phyloP scores from a whole-genome alignment of 2,888 invertebrate species.

The Scaptomyza parva region DNA sequence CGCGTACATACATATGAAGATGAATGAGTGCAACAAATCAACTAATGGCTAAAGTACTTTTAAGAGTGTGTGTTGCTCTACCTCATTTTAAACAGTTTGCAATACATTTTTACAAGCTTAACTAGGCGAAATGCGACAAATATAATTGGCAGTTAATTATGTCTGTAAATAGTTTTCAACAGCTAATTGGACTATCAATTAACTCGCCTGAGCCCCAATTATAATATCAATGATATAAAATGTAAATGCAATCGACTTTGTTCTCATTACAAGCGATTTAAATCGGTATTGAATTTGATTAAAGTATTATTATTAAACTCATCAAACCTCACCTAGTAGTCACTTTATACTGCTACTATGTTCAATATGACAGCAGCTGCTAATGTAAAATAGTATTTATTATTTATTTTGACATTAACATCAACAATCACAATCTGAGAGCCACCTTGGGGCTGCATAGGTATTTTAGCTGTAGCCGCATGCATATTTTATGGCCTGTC shows the following conservation, averaged over 20 bases:
- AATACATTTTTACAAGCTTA: conserved; percentile 5
- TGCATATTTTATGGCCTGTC: conserved; percentile 74
- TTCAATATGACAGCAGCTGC: conserved; percentile 35
- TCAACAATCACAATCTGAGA: conserved; percentile 63
- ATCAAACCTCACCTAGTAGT: conserved; percentile 7
- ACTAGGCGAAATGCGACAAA: conserved; percentile 21
- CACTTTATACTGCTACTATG: conserved; percentile 12
- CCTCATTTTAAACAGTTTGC: neutral
- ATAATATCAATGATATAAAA: conserved; percentile 37
- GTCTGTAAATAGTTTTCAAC: conserved; percentile 24
- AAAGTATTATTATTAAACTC: conserved; percentile 53
- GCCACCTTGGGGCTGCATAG: conserved; percentile 31
- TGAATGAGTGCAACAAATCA: conserved; percentile 44
- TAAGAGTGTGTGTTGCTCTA: conserved; percentile 9
- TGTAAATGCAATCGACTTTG: conserved; percentile 20
- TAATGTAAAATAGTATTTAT: conserved; percentile 68
- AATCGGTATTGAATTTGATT: conserved; percentile 67
- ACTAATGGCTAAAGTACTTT: conserved; percentile 61
- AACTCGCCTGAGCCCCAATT: conserved; percentile 60
- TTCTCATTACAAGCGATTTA: conserved; percentile 61
- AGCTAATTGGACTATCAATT: conserved; percentile 70
- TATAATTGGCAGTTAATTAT: conserved; percentile 37
- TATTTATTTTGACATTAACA: conserved; percentile 79
- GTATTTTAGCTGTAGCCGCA: conserved; percentile 54
- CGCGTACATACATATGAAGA: neutral